Base-by-base conservation (phyloP, 2,888 invertebrate species). In the Campoplex capitator region DNA sequence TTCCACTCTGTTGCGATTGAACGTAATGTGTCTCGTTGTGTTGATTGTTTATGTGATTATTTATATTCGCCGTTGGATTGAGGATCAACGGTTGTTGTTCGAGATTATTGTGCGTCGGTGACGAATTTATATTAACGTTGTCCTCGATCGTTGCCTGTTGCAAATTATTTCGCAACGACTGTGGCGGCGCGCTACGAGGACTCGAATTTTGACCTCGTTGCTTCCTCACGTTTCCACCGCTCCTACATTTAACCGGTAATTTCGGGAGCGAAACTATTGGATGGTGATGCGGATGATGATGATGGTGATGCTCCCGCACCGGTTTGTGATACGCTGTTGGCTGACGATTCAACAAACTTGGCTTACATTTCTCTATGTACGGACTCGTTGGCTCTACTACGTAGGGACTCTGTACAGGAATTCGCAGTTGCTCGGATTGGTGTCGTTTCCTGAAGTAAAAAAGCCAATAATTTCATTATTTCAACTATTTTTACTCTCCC, bases 1-100 rank as follows among this genome's bases (percentile, higher is more conserved):
- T 93, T 2, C 87, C 85, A 9, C 91, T 89, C 23, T 95, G 95
- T 28, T 95, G 95, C 9, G 95, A 94, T 58, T 95, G 94, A 9
- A 93, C 91, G 87, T 92, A 93, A 75, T 93, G 93, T 67, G 90
- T 89, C 45, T 92, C 92, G 82, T 91, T 92, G 35, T 91, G 91
- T 58, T 85, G 83, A 81, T 88, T 91, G 87, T 91, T 92, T 83
- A 89, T 91, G 79, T 89, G 91, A 91, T 92, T 92, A 77, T 90
- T 91, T 56, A 88, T 87, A 56, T 88, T 89, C 48, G 84, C 82
- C 38, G 90, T 82, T 89, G 86, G 70, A 85, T 86, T 91, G 88
- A 75, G 89, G 89, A 79, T 90, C 86, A 83, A n/a, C 32, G 88
- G 71, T 28, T 56, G 73, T 32, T 85, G 71, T 75, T 77, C 80